Base-by-base conservation (phyloP, 2,113 vertebrate species). In the Pyrgilauda ruficollis region DNA sequence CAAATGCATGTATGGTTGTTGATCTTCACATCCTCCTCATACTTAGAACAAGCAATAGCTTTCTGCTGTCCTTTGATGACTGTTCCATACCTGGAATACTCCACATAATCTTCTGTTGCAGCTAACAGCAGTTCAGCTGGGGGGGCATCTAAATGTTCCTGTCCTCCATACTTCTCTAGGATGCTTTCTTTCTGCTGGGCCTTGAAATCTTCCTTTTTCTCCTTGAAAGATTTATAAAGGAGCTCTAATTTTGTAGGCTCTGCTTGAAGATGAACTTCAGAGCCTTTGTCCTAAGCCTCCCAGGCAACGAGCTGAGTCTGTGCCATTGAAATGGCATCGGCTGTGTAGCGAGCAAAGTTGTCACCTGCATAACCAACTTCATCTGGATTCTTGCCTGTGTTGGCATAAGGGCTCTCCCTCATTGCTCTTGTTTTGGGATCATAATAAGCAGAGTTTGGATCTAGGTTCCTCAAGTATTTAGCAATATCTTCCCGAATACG, bases 341-440 rank as follows among this genome's bases (percentile, higher is more conserved):
- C 99, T 10, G 98, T 98, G 93, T 99, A 99, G 89, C 99, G 98
- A 79, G 98, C 99, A 26, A 99, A 99, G 97, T 99, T 99, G 97
- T 99, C 99, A 90, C 99, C 99, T 10, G 99, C 99, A 4, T 99
- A 99, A 35, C 99, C 98, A 73, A 99, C 99, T 79, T 99, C 99
- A 19, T 99, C 99, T 83, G 99, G 98, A 95, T 98, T 99, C 97
- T 98, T 99, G 93, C 99, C 99, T 44, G 99, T 99, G 94, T 99
- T 99, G 84, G 98, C 97, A 92, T 99, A 99, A 0, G 99, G 99
- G 93, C 99, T 99, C 96, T 99, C 99, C 87, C 99, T 99, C 99
- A 99, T 99, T 12, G 99, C 99, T 97, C 99, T 98, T 7, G 99
- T 99, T 98, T 99, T 99, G 70, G 99, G 99, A 97, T 99, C 99